Conservation (phyloP, 1,140 invertebrate genomes). For the Choristoneura fumiferana region DNA sequence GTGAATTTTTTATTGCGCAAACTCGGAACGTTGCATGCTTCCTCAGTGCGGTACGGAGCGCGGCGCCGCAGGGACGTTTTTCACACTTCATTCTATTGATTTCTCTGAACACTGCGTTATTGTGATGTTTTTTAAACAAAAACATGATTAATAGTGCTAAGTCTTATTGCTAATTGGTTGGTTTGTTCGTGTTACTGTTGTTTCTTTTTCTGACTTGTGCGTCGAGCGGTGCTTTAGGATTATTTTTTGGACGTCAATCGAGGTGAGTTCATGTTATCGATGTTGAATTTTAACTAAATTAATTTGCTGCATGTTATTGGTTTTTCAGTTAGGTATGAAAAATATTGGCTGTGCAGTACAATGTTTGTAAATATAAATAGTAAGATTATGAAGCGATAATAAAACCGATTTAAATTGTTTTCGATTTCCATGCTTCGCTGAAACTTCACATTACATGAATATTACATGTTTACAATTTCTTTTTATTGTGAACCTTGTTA, state of each 20-base stretch:
- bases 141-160: slow-evolving; percentile 38
- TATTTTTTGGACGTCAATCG: slow-evolving; percentile 9
- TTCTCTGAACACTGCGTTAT: slow-evolving; percentile 42
- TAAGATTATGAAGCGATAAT: neutral
- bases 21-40: slow-evolving; percentile 46
- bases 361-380: neutral
- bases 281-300: slow-evolving; percentile 5
- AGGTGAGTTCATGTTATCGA: slow-evolving; percentile 10
- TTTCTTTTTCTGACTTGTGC: slow-evolving; percentile 8
- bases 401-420: neutral
- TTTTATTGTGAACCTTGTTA: too few species aligned
- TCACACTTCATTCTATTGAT: slow-evolving; percentile 40
- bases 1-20: slow-evolving; percentile 48
- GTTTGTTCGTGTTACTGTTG: slow-evolving; percentile 22
- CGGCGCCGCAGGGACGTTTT: slow-evolving; percentile 26
- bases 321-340: neutral
- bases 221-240: neutral
- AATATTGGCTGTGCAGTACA: neutral
- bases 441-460: neutral
- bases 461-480: too few species aligned
- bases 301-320: neutral
- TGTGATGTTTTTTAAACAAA: slow-evolving; percentile 51
- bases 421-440: slow-evolving; percentile 9
- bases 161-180: slow-evolving; percentile 21
- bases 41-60: slow-evolving; percentile 46